Base-by-base conservation (phyloP, 1,140 invertebrate genomes). In the Scylla paramamosain region DNA sequence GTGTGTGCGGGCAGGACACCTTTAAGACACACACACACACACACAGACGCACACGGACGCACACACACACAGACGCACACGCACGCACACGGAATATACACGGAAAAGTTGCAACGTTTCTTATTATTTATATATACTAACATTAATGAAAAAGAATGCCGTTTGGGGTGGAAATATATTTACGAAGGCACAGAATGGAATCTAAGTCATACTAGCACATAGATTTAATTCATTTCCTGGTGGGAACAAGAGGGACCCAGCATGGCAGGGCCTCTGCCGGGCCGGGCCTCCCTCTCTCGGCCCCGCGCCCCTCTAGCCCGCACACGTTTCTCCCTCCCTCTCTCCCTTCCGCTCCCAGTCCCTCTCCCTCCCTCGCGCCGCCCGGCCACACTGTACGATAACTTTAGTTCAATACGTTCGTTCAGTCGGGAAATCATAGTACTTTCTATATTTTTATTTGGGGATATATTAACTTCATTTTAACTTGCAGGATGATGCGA, bases 221-320 rank as follows among this genome's bases (percentile, higher is more conserved):
- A 93, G 83, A 46, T 95, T 92, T 95, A 95, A 95, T 95, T 95
- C 94, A 95, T 95, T 95, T 95, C 82, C 94, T 87, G 31, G 28
- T 93, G 28, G 32, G 91, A 45, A 59, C 45, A 89, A 92, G 83
- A 95, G 86, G 14, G 94, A 91, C 94, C 87, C 91, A 67, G 39
- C 67, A 28, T n/a, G 83, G 14, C 89, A 14, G 94, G 82, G n/a
- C 83, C 84, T 12, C 52, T 25, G 77, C 39, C 88, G 39, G 48
- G 46, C 10, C 88, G 39, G 48, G 45, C 31, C 87, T 92, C 92
- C 91, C 91, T 59, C 77, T n/a, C 67, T 77, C 67, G 25, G 91
- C 91, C 82, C 88, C 29, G 83, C 92, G 94, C 83, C 91, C 59
- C 88, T 95, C 86, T 95, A 89, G 84, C 86, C 77, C 94, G 28